Conservation (phyloP, 1,140 invertebrate species). For the Drosophila orosa region DNA sequence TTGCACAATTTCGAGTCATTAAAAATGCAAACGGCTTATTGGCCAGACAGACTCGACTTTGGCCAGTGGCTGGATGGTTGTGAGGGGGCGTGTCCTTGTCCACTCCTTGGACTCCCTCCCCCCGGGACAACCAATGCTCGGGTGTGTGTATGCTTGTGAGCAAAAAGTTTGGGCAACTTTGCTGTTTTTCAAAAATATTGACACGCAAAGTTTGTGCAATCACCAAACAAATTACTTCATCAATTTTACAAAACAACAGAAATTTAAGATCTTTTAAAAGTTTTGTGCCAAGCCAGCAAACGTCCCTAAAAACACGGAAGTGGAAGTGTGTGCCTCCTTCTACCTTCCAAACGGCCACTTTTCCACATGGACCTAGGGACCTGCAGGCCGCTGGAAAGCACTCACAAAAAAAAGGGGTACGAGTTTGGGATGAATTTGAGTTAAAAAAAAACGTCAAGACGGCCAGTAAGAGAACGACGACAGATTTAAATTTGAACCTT, state of each 20-base stretch:
- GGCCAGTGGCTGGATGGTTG: not conserved
- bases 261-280: slow-evolving; percentile 80
- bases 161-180: slow-evolving; percentile 57
- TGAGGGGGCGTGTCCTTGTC: slow-evolving; percentile 25
- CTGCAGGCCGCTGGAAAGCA: slow-evolving; percentile 1
- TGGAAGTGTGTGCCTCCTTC: slow-evolving; percentile 22
- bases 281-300: slow-evolving; percentile 52
- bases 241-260: slow-evolving; percentile 81
- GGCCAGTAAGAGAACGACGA: too few relatives aligned
- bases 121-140: not conserved
- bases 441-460: too few relatives aligned
- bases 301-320: slow-evolving; percentile 46
- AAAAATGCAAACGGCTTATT: slow-evolving; percentile 71
- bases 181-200: slow-evolving; percentile 74
- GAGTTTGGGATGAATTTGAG: too few relatives aligned
- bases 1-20: slow-evolving; percentile 67
- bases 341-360: not conserved
- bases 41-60: slow-evolving; percentile 30
- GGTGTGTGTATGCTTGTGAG: slow-evolving; percentile 11
- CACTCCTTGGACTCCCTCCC: not conserved
- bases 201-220: slow-evolving; percentile 80
- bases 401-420: not conserved
- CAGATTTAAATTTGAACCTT: too few relatives aligned
- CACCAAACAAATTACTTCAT: slow-evolving; percentile 81
- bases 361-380: slow-evolving; percentile 10